Evolutionary conservation across 2,888 invertebrate genomes (phyloP), one percentile per base, ranked within the genome.

Genomic region (Leptura quadrifasciata): DNA sequence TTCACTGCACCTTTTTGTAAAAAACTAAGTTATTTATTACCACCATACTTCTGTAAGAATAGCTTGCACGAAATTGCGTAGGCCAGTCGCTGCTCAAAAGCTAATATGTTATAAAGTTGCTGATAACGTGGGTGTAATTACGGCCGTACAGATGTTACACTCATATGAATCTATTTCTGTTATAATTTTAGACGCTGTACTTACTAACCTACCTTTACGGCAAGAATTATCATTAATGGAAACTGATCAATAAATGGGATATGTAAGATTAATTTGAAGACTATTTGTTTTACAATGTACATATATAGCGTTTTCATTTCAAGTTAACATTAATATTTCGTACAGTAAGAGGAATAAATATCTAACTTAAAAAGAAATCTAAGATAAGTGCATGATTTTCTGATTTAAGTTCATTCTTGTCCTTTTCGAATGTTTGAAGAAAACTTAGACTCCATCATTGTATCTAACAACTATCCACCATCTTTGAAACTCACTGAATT

Each of bases 121-220:
- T 47, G 47, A 65, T 65, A 47, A 65, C 47, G 65, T 65, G 39
- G 65, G 65, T 65, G 65, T 47, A 65, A 65, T 65, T 65, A 65
- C 12, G 47, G 21, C 54, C 54, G n/a, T 27, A 31, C 60, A 61
- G 60, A 61, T 61, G 17, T 27, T 61, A 18, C 27, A 61, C 60
- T 17, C 24, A 61, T 6, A 61, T 31, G 17, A 17, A 61, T 27
- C 27, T 61, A 31, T 27, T 61, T 47, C 10, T 61, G 17, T n/a
- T 61, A 31, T 61, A 61, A 31, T 17, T 17, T 27, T 61, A 31
- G 31, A 27, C 15, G 60, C 31, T 31, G 31, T 47, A 12, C n/a
- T 47, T n/a, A 6, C 47, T 47, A 47, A 47, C 47, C 47, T 47
- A n/a, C 47, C 47, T 31, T 8, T 47, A 12, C 3, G 47, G 3